A percentile compares a stretch with the other conserved stretches of the same genome.
Evolutionary conservation across 2,888 invertebrate species (phyloP).

Genomic region (Drosophila prolongata): DNA sequence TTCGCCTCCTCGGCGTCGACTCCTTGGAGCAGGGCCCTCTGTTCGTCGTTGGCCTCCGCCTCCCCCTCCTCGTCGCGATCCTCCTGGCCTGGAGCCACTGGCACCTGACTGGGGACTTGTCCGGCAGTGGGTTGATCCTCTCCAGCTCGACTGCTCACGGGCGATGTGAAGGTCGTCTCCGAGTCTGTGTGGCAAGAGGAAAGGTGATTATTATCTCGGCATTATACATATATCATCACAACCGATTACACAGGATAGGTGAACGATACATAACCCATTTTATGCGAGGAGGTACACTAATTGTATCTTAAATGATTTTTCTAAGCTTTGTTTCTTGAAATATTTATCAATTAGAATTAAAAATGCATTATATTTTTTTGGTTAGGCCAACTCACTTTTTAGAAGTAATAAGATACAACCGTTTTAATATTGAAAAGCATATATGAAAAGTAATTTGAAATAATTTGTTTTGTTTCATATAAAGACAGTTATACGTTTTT

Average conservation of each 20-base stretch:
- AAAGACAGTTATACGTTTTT: no score
- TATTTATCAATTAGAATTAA: no score
- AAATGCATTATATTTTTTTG: no score
- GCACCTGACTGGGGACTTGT: conserved; percentile 23
- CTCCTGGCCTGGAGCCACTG: conserved; percentile 23
- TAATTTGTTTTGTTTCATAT: no score
- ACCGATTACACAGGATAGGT: conserved; percentile 26
- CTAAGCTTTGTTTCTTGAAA: no score
- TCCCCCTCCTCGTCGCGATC: conserved; percentile 62
- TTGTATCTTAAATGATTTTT: no score
- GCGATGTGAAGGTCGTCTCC: conserved; percentile 84
- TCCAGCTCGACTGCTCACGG: conserved; percentile 72
- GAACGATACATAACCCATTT: conserved; percentile 2
- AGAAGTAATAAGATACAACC: no score
- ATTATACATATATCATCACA: background rate
- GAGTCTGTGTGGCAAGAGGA: conserved; percentile 74
- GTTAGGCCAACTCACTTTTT: no score
- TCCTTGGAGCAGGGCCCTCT: conserved; percentile 81
- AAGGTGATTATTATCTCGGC: background rate
- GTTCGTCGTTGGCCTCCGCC: conserved; percentile 83
- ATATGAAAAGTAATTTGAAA: no score
- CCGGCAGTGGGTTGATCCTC: conserved; percentile 62
- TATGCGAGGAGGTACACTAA: background rate
- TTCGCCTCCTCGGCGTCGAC: conserved; percentile 36
- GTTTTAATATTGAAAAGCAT: no score